These are phyloP conservation scores for Carassius gibelio DNA, from an alignment of 2,113 vertebrate genomes.

Conservation along the genomic window DNA sequence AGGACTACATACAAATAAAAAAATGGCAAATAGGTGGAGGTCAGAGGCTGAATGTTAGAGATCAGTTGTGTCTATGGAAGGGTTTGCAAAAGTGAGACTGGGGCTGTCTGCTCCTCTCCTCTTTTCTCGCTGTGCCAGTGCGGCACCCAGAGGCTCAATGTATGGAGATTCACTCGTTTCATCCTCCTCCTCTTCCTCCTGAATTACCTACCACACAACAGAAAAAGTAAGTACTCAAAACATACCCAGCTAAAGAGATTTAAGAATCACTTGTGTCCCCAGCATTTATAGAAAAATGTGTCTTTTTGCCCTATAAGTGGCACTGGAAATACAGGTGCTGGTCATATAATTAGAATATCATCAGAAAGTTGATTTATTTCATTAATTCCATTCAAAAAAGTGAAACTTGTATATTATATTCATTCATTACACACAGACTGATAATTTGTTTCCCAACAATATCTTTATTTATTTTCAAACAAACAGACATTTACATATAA, in stretches of 20 bases:
- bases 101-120: conserved; percentile 30
- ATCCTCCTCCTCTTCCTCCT: conserved; percentile 61
- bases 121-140: conserved; percentile 68
- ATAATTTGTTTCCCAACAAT: too few relatives aligned
- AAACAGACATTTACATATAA: too few relatives aligned
- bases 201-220: conserved; percentile 48
- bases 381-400: too few relatives aligned
- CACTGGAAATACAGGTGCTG: background rate
- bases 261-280: background rate
- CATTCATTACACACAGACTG: too few relatives aligned
- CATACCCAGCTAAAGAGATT: background rate
- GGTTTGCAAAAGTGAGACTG: conserved; percentile 64
- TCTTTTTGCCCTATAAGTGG: background rate
- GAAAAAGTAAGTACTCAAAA: conserved; percentile 17
- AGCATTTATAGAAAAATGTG: background rate
- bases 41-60: conserved; percentile 71
- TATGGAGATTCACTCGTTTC: conserved; percentile 30
- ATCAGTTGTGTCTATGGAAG: conserved; percentile 78
- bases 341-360: too few relatives aligned
- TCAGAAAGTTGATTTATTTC: too few relatives aligned
- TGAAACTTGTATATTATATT: too few relatives aligned
- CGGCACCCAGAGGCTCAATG: conserved; percentile 74
- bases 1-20: background rate
- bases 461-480: too few relatives aligned
- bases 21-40: background rate